These are phyloP conservation scores for Schlechtendalia chinensis DNA, from an alignment of 1,140 invertebrate species.

Conservation along the genomic window DNA sequence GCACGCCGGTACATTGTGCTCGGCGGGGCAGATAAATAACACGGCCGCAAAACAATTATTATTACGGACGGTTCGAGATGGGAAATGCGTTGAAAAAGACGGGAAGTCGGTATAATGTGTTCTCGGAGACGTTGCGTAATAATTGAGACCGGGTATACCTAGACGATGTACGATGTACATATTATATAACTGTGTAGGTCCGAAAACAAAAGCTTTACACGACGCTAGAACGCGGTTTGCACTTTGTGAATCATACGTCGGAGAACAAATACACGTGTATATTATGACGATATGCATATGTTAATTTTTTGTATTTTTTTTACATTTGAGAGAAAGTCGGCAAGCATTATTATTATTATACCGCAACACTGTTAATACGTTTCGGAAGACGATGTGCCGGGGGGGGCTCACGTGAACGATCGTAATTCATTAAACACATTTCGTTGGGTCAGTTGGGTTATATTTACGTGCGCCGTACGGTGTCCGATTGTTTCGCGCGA, in stretches of 20 bases:
- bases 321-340: conserved; percentile 1
- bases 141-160: too few species aligned
- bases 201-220: neutral
- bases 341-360: neutral
- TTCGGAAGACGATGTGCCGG: neutral
- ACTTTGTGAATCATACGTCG: neutral
- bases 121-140: neutral
- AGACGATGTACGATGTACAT: neutral
- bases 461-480: too few species aligned
- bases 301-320: neutral
- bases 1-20: neutral
- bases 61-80: too few species aligned
- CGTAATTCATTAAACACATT: too few species aligned
- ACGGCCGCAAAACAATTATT: neutral
- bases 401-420: too few species aligned
- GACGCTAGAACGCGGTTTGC: neutral
- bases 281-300: too few species aligned
- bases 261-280: neutral
- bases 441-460: neutral
- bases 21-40: neutral
- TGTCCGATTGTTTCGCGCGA: neutral
- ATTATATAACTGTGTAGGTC: neutral
- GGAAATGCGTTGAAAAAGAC: neutral
- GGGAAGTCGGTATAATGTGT: neutral
- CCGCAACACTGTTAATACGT: neutral